Evolutionary conservation across 1,140 invertebrate species (phyloP).

Genomic region (Tetramorium alpestre): DNA sequence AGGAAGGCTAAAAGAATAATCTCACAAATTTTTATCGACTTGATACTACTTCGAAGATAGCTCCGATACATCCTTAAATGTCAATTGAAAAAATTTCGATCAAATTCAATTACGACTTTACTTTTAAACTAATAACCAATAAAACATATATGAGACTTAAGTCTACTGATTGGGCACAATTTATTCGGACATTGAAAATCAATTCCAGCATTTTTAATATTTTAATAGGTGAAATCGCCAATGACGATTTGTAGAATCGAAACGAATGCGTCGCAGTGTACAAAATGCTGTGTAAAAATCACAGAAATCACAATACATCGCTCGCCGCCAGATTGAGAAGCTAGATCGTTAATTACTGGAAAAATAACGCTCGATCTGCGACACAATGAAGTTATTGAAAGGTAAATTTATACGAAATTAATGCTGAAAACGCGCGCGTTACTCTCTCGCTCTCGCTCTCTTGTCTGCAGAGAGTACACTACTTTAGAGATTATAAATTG

Average conservation of each 20-base stretch:
- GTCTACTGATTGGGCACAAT: background rate
- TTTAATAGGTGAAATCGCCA: background rate
- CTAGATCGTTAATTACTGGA: slow-evolving; percentile 34
- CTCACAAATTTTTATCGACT: no score
- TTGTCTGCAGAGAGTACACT: background rate
- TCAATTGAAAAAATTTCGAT: background rate
- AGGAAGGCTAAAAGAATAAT: no score
- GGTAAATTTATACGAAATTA: slow-evolving; percentile 52
- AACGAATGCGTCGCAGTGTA: background rate
- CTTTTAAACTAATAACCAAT: background rate
- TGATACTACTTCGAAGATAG: no score
- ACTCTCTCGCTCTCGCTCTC: slow-evolving; percentile 2
- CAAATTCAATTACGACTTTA: background rate
- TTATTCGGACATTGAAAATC: background rate
- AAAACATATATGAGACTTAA: background rate
- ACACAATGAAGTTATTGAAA: slow-evolving; percentile 51
- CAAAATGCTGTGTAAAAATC: slow-evolving; percentile 19
- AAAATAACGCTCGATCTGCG: slow-evolving; percentile 37
- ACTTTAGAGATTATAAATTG: slow-evolving; percentile 45
- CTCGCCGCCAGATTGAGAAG: slow-evolving; percentile 4
- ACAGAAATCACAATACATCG: slow-evolving; percentile 12
- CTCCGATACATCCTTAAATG: no score
- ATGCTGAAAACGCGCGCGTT: slow-evolving; percentile 20
- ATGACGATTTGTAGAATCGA: background rate
- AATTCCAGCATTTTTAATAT: background rate